These are phyloP conservation scores for Lasioglossum morio DNA, from an alignment of 2,888 invertebrate genomes.

Conservation along the genomic window DNA sequence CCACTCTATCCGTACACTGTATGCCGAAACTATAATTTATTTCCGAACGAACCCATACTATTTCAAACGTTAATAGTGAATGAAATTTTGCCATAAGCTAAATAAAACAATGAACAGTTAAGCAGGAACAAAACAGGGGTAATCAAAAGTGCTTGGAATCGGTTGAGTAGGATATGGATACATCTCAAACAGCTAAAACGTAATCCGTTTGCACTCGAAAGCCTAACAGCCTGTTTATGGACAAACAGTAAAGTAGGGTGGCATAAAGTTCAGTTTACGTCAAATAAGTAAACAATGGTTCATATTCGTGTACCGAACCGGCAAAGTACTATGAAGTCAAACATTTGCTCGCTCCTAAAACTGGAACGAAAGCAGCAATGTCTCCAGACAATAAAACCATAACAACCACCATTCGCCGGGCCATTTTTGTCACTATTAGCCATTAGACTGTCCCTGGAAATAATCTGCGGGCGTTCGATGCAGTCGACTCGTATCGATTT, in stretches of 20 bases:
- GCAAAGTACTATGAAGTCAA: not conserved
- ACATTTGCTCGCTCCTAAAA: not conserved
- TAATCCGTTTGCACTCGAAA: not conserved
- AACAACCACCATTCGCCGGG: not conserved
- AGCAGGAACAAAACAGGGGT: not conserved
- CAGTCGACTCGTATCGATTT: constrained; percentile 10
- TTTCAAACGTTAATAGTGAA: not conserved
- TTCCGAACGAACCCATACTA: too few species aligned
- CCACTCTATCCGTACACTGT: not conserved
- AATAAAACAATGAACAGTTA: not conserved
- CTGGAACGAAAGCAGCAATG: not conserved
- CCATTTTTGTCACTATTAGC: not conserved
- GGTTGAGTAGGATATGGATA: not conserved
- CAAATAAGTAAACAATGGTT: constrained; percentile 7
- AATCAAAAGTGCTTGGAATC: not conserved
- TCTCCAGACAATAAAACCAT: not conserved
- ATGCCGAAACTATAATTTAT: not conserved
- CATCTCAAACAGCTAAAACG: not conserved
- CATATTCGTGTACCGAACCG: not conserved
- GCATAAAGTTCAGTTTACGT: constrained; percentile 1
- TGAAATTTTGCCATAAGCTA: not conserved
- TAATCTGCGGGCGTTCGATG: not conserved
- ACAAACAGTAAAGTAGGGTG: not conserved
- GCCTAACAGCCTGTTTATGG: not conserved
- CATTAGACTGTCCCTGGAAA: not conserved